These are phyloP conservation scores for Noctuana brunneofusca DNA, from an alignment of 2,888 invertebrate species.

Conservation along the genomic window DNA sequence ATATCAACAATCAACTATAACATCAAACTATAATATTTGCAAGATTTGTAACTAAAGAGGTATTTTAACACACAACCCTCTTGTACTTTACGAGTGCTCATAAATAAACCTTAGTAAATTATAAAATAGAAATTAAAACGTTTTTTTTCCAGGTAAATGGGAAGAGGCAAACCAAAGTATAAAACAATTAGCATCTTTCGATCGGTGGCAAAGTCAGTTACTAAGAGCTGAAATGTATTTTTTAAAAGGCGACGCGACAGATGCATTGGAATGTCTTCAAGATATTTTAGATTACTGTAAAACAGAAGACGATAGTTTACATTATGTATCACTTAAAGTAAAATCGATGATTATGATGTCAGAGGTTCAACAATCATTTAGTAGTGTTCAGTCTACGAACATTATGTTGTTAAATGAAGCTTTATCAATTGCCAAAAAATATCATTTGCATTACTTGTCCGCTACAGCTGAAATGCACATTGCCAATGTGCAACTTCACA, in stretches of 20 bases:
- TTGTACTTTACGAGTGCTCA: no score
- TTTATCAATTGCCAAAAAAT: constrained; percentile 87
- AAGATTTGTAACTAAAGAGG: no score
- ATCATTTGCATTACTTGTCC: constrained; percentile 90
- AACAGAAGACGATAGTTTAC: constrained; percentile 76
- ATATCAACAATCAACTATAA: no score
- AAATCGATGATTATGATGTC: constrained; percentile 87
- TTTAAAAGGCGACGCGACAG: constrained; percentile 75
- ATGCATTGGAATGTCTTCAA: constrained; percentile 73
- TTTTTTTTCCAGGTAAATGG: constrained; percentile 82
- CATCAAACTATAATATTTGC: no score
- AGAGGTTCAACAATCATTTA: constrained; percentile 84
- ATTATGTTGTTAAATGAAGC: constrained; percentile 86
- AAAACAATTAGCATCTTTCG: constrained; percentile 85
- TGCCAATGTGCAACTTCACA: constrained; percentile 88
- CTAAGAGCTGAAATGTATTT: constrained; percentile 81
- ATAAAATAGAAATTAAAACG: no score
- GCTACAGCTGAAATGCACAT: constrained; percentile 90
- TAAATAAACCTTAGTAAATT: no score
- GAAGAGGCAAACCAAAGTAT: constrained; percentile 87
- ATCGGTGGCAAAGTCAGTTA: constrained; percentile 86
- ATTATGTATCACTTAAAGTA: constrained; percentile 82
- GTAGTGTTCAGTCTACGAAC: constrained; percentile 78
- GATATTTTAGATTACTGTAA: constrained; percentile 80
- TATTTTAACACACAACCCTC: no score